phyloP scores from a whole-genome alignment of 92 coral and sea anemone genomes.

The Siderastrea siderea region DNA sequence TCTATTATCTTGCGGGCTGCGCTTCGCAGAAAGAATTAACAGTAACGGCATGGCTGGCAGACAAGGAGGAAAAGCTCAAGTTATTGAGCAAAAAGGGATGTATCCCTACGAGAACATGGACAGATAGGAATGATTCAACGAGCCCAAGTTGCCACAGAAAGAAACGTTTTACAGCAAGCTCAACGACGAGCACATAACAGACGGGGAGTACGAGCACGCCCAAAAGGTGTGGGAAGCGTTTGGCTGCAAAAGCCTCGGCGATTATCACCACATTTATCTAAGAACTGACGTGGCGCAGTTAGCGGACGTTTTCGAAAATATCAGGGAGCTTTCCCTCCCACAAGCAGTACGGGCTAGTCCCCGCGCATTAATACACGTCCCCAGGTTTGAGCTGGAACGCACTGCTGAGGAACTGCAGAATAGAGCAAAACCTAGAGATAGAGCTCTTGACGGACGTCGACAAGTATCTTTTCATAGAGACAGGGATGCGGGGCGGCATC shows the following conservation, averaged over 20 bases:
- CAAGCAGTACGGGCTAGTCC: too few relatives aligned
- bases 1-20: too few relatives aligned
- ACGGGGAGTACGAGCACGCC: constrained; percentile 12
- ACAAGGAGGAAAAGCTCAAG: neutral
- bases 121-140: too few relatives aligned
- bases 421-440: too few relatives aligned
- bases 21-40: too few relatives aligned
- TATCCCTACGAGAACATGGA: neutral
- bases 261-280: neutral
- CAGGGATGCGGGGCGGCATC: too few relatives aligned
- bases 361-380: too few relatives aligned
- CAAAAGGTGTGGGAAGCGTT: neutral
- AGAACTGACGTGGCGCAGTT: neutral
- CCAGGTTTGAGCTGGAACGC: too few relatives aligned
- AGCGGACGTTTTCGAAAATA: neutral
- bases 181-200: neutral
- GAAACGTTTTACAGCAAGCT: neutral
- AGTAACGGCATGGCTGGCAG: neutral
- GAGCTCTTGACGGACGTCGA: too few relatives aligned
- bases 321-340: neutral
- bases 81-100: neutral
- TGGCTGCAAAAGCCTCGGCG: neutral
- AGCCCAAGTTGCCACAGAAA: neutral
- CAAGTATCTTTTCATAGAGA: too few relatives aligned
- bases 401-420: too few relatives aligned